Conservation (phyloP, 2,888 invertebrate genomes). For the Saturnia japonica region DNA sequence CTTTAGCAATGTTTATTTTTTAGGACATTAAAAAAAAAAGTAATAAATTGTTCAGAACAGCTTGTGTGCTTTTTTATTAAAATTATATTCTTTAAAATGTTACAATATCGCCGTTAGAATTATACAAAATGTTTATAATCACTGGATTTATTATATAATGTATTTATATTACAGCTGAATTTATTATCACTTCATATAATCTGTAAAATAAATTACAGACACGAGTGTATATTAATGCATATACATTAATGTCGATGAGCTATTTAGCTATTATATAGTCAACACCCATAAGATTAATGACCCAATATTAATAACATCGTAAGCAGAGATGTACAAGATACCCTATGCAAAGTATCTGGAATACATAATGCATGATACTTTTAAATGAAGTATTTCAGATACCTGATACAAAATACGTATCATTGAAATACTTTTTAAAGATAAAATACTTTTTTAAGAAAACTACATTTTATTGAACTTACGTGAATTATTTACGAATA, state of each 20-base stretch:
- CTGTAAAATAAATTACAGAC: constrained; percentile 71
- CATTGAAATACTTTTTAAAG: too few relatives aligned
- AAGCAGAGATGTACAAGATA: too few relatives aligned
- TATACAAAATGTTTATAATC: constrained; percentile 31
- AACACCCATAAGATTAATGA: neutral
- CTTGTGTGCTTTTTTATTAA: constrained; percentile 71
- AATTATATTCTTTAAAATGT: constrained; percentile 67
- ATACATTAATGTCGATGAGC: constrained; percentile 6
- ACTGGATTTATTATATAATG: constrained; percentile 37
- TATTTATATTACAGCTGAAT: constrained; percentile 27
- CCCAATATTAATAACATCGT: neutral
- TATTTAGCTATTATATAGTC: neutral
- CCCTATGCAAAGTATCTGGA: too few relatives aligned
- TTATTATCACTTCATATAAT: constrained; percentile 53
- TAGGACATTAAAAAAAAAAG: constrained; percentile 38
- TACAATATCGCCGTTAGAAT: constrained; percentile 62
- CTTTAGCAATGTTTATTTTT: neutral
- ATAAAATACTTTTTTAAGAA: too few relatives aligned
- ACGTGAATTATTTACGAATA: too few relatives aligned
- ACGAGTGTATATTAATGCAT: constrained; percentile 56
- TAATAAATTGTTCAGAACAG: constrained; percentile 63
- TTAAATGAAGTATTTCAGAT: too few relatives aligned
- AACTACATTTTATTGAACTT: too few relatives aligned
- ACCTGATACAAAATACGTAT: too few relatives aligned
- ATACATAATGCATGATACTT: too few relatives aligned